A percentile compares a stretch with the other conserved stretches of the same genome.
phyloP scores from a whole-genome alignment of 2,888 invertebrate genomes.

The Himalopsyche kuldschensis region DNA sequence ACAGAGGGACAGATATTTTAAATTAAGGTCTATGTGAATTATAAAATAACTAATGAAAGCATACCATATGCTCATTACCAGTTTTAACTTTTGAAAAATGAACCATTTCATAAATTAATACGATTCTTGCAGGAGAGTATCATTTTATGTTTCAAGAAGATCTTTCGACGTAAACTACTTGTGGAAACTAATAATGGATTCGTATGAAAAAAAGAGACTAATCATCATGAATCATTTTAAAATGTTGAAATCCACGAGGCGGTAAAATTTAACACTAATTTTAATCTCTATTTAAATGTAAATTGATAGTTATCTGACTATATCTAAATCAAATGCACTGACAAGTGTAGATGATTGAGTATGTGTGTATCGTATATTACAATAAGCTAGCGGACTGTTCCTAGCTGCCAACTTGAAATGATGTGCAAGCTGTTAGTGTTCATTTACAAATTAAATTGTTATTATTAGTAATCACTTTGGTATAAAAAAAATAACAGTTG shows the following conservation, averaged over 20 bases:
- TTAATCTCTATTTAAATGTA: background rate
- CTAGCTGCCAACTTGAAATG: conserved; percentile 36
- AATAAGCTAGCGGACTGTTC: conserved; percentile 31
- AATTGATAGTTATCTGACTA: conserved; percentile 27
- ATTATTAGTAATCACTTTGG: conserved; percentile 40
- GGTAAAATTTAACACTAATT: conserved; percentile 13
- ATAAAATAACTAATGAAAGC: conserved; percentile 18
- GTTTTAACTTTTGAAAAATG: background rate
- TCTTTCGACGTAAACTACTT: background rate
- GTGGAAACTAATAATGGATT: background rate
- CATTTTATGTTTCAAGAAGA: background rate
- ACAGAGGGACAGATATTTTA: conserved; percentile 38
- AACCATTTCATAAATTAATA: background rate
- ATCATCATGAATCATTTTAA: background rate
- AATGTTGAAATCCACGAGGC: background rate
- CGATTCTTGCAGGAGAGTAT: background rate
- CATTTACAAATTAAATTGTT: conserved; percentile 34
- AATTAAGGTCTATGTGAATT: conserved; percentile 31
- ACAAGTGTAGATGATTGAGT: conserved; percentile 18
- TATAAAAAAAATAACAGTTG: conserved; percentile 39
- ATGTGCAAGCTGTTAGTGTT: conserved; percentile 32
- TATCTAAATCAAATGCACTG: conserved; percentile 33
- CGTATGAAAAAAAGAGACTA: background rate
- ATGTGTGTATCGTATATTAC: conserved; percentile 26
- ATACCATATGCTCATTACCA: background rate